Percentiles rank a stretch among this genome's conserved stretches.
Conservation (phyloP, 1,140 invertebrate species). For the Rhyacophila brunnea region DNA sequence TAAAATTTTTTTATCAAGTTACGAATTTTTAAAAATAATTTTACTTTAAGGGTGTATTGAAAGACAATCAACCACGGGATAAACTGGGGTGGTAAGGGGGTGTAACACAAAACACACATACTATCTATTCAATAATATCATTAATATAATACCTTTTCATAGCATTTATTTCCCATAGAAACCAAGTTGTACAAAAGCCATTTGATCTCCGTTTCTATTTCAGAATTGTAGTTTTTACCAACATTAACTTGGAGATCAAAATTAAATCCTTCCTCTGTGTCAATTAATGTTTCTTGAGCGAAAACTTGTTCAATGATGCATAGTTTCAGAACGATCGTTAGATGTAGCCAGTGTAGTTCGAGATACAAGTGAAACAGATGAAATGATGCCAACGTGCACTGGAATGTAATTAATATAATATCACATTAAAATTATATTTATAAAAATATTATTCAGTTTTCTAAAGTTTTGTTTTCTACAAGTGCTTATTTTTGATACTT, state of each 20-base stretch:
- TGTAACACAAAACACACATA: no score
- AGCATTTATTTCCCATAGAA: slow-evolving; percentile 23
- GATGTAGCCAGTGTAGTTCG: slow-evolving; percentile 28
- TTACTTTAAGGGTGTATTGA: no score
- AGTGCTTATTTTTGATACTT: no score
- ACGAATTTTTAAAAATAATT: no score
- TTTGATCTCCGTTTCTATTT: slow-evolving; percentile 28
- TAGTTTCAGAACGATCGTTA: slow-evolving; percentile 14
- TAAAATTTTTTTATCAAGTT: no score
- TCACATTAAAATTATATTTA: no score
- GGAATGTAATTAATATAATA: slow-evolving; percentile 21
- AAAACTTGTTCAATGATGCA: slow-evolving; percentile 16
- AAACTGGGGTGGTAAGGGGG: no score
- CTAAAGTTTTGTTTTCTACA: no score
- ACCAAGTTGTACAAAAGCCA: slow-evolving; percentile 33
- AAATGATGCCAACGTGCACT: slow-evolving; percentile 29
- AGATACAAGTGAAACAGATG: slow-evolving; percentile 31
- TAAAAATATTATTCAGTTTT: no score
- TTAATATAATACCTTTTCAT: slow-evolving; percentile 34
- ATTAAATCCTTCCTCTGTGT: slow-evolving; percentile 15
- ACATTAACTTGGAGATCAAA: neutral
- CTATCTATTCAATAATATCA: no score
- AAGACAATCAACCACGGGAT: no score
- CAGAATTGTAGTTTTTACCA: slow-evolving; percentile 15
- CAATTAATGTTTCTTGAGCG: slow-evolving; percentile 10